These are phyloP conservation scores for Tryphoninae sp. DNA, from an alignment of 2,888 invertebrate genomes.

Conservation along the genomic window DNA sequence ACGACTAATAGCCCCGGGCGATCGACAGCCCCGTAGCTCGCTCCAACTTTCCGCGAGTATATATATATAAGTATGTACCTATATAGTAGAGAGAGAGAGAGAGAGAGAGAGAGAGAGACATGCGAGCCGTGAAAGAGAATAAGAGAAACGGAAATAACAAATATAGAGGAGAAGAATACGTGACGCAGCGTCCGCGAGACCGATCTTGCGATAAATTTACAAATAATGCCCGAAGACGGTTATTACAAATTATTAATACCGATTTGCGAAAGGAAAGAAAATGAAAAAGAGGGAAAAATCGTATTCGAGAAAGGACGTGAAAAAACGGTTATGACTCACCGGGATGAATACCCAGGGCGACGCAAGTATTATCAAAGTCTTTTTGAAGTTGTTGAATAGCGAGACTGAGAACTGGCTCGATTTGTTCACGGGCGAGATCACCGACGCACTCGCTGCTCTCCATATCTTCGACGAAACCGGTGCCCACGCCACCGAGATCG, in stretches of 20 bases:
- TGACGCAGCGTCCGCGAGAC: constrained; percentile 1
- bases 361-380: constrained; percentile 93
- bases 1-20: constrained; percentile 43
- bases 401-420: constrained; percentile 91
- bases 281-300: neutral
- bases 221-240: neutral
- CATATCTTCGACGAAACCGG: constrained; percentile 83
- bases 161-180: constrained; percentile 8
- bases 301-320: no score
- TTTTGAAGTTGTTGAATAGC: constrained; percentile 93
- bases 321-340: constrained; percentile 84
- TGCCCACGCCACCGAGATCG: constrained; percentile 85
- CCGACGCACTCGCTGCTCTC: constrained; percentile 85
- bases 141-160: constrained; percentile 16
- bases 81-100: neutral
- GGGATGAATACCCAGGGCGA: constrained; percentile 92
- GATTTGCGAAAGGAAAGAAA: neutral
- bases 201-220: neutral
- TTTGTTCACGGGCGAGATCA: constrained; percentile 87
- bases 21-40: constrained; percentile 19
- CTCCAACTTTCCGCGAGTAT: constrained; percentile 5
- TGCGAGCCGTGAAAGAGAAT: constrained; percentile 21
- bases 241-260: no score
- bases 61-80: no score
- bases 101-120: constrained; percentile 2